Evolutionary conservation across 2,888 invertebrate species (phyloP), one percentile per base, ranked within the genome.

Genomic region (Melanophora roralis): DNA sequence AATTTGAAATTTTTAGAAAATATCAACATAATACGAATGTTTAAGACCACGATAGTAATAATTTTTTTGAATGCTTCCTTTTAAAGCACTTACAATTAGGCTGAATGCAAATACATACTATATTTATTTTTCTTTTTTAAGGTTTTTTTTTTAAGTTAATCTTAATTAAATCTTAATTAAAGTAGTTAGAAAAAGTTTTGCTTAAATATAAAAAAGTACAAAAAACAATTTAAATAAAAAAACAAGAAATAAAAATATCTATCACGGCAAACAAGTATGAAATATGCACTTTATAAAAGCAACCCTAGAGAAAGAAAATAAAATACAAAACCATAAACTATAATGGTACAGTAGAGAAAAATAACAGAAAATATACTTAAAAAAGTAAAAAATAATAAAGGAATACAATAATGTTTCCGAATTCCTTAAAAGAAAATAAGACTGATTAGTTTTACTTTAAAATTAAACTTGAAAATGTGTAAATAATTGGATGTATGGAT

Each of bases 201-300:
- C 27, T 51, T 27, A 53, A 49, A 32, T 14, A 38, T 12, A 45
- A 12, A 11, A 45, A 38, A 55, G 19, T 36, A 51, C 9, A 23
- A 40, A 38, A 5, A 12, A 14, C 14, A 12, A 14, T 36, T 47
- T 27, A 16, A 68, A 23, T 6, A 43, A 60, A 8, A 51, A 9
- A 12, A 27, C 19, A 55, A 69, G 12, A 47, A 64, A 34, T 53
- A 55, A 64, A 38, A 43, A 57, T 45, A 57, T 59, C 53, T 76
- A 72, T 64, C 72, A 80, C 80, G 60, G 62, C 40, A 65, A 57
- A 51, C 27, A 27, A 5, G 27, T 49, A 51, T 38, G 53, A 75
- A 67, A 74, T 76, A 80, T 80, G 76, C 72, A 72, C 76, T 80
- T 80, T 80, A 76, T 80, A 76, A 80, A 76, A 76, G 80, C 80